phyloP scores from a whole-genome alignment of 2,888 invertebrate genomes.

The Drosophila suboccidentalis region DNA sequence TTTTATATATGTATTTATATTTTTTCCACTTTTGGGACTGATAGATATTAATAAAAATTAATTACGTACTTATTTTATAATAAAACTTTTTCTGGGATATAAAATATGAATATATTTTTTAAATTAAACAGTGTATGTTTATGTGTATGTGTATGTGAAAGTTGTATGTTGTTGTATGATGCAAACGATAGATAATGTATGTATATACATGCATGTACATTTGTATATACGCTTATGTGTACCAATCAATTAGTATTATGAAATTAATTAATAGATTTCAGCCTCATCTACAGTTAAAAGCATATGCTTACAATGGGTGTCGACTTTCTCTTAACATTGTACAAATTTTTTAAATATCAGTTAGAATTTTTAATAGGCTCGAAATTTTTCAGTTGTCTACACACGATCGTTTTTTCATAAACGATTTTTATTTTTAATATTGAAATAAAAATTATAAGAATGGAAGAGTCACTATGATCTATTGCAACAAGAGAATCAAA shows the following conservation, averaged over 20 bases:
- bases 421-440: not conserved
- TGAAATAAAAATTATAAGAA: not conserved
- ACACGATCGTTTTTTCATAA: not conserved
- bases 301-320: conserved; percentile 22
- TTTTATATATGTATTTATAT: conserved; percentile 14
- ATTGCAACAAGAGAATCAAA: not conserved
- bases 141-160: not conserved
- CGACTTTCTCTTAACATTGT: not conserved
- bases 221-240: conserved; percentile 24
- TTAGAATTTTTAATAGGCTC: not conserved
- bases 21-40: conserved; percentile 15
- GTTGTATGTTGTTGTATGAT: conserved; percentile 7
- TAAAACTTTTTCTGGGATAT: conserved; percentile 8
- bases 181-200: conserved; percentile 16
- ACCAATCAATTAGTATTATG: conserved; percentile 20
- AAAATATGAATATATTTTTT: conserved; percentile 20
- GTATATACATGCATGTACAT: conserved; percentile 28
- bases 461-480: not conserved
- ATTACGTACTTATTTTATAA: conserved; percentile 9
- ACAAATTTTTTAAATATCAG: conserved; percentile 1
- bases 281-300: conserved; percentile 50
- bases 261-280: conserved; percentile 40
- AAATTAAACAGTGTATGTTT: conserved; percentile 5
- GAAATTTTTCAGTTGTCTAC: not conserved
- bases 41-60: conserved; percentile 19